Conservation (phyloP, 1,140 invertebrate genomes). For the Heliconius melpomene region DNA sequence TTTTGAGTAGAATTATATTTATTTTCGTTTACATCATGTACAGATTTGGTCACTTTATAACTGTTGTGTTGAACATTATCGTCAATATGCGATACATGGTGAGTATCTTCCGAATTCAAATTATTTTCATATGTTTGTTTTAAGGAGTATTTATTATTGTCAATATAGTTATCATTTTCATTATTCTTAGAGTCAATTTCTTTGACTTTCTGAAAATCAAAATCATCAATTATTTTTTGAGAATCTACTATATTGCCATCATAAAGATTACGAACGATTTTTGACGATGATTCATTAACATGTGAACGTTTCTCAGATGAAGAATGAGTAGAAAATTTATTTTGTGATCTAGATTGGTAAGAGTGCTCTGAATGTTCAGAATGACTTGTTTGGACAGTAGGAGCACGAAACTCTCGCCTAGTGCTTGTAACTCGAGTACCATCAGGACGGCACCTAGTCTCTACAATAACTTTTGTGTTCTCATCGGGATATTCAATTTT, state of each 20-base stretch:
- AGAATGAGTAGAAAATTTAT: slow-evolving; percentile 52
- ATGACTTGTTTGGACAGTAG: slow-evolving; percentile 54
- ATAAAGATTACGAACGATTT: slow-evolving; percentile 50
- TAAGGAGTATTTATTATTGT: slow-evolving; percentile 1
- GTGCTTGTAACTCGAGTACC: slow-evolving; percentile 85
- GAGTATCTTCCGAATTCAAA: slow-evolving; percentile 11
- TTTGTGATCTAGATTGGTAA: slow-evolving; percentile 60
- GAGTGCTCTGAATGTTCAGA: slow-evolving; percentile 54
- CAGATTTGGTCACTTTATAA: neutral
- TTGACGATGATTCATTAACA: slow-evolving; percentile 54
- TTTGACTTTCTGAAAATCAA: slow-evolving; percentile 62
- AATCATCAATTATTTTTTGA: slow-evolving; percentile 62
- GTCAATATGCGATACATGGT: slow-evolving; percentile 4
- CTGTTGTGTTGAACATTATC: slow-evolving; percentile 16
- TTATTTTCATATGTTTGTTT: slow-evolving; percentile 22
- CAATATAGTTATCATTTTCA: slow-evolving; percentile 39
- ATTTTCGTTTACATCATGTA: neutral
- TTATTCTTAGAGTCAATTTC: slow-evolving; percentile 37
- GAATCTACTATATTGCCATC: slow-evolving; percentile 65
- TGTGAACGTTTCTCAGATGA: slow-evolving; percentile 53
- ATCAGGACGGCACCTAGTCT: slow-evolving; percentile 84
- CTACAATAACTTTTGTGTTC: slow-evolving; percentile 84
- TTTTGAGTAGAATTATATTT: neutral
- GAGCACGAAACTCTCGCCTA: slow-evolving; percentile 82
- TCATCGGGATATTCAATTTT: slow-evolving; percentile 83